Evolutionary conservation across 1,140 invertebrate genomes (phyloP), one percentile per base, ranked within the genome.

Genomic region (Danaus melanippus): DNA sequence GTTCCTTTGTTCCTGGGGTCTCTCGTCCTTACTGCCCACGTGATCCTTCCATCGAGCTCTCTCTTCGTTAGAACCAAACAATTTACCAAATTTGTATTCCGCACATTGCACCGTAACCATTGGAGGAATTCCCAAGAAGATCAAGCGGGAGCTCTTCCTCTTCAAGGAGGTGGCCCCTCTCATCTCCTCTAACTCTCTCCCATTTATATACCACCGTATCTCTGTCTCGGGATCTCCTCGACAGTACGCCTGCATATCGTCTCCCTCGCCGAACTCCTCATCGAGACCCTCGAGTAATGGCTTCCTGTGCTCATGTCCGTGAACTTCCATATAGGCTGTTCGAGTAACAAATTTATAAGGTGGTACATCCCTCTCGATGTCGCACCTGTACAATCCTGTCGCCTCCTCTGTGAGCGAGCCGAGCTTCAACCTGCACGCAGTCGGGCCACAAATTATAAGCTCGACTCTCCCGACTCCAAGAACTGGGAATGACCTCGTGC

Each of bases 131-230:
- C 82, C 82, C 0, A 68, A 45, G 52, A 78, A 85, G 1, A 75
- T 54, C 4, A 76, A 58, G 9, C 79, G 68, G 1, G 71, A 72
- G 56, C 75, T 79, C 8, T 62, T 74, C 44, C 62, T 64, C 17
- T 69, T 79, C 8, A 81, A 73, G 0, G 63, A 62, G 4, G 58
- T 40, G 1, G 69, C 74, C 10, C 79, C 79, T 17, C 74, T 60
- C 48, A 77, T 55, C 11, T 77, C 71, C 32, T 74, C 68, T 7
- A 75, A 9, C 56, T 84, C 80, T 8, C 52, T 44, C 1, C 79
- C 81, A 53, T 86, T 86, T 12, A 86, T 61, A 54, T 84, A 86
- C 84, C 84, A 86, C 0, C 76, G 68, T n/a, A 84, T 62, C 51
- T 80, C 75, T 0, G 79, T 68, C n/a, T 75, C 72, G 0, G 71